These are phyloP conservation scores for Trachops cirrhosus DNA, from an alignment of 2,797 vertebrate species.

Conservation along the genomic window DNA sequence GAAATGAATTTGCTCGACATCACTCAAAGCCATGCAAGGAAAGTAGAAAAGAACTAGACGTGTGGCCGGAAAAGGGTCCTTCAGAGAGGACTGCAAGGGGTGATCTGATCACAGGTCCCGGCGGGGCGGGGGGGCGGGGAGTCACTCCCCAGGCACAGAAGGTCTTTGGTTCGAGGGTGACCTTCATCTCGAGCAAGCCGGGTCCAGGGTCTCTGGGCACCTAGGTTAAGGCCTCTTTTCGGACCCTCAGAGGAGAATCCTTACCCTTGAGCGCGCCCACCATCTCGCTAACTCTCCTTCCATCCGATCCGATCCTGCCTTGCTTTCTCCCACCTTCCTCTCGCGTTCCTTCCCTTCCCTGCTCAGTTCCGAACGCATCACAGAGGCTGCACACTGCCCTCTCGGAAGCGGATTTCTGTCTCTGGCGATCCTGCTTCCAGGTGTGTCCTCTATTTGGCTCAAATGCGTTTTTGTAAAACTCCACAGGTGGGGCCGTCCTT, in stretches of 20 bases:
- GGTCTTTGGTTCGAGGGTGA: background rate
- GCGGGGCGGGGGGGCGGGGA: background rate
- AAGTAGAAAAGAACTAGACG: background rate
- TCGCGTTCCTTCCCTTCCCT: background rate
- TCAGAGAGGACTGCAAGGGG: background rate
- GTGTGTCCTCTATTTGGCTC: background rate
- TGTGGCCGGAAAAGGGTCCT: background rate
- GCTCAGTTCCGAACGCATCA: fast-evolving
- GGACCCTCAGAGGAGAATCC: background rate
- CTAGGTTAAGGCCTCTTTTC: background rate
- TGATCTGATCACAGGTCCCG: fast-evolving
- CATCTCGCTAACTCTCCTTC: background rate
- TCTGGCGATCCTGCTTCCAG: background rate
- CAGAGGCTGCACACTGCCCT: too few species aligned
- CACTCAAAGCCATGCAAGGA: background rate
- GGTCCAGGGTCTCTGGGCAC: background rate
- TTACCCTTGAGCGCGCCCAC: background rate
- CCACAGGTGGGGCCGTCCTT: too few species aligned
- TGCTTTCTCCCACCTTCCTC: fast-evolving
- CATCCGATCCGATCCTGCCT: fast-evolving
- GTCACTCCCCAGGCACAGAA: background rate
- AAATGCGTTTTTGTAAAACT: too few species aligned
- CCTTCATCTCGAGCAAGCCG: background rate
- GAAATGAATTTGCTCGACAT: too few species aligned
- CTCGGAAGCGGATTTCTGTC: background rate